phyloP scores from a whole-genome alignment of 2,797 vertebrate genomes.

The Gadopsis marmoratus region DNA sequence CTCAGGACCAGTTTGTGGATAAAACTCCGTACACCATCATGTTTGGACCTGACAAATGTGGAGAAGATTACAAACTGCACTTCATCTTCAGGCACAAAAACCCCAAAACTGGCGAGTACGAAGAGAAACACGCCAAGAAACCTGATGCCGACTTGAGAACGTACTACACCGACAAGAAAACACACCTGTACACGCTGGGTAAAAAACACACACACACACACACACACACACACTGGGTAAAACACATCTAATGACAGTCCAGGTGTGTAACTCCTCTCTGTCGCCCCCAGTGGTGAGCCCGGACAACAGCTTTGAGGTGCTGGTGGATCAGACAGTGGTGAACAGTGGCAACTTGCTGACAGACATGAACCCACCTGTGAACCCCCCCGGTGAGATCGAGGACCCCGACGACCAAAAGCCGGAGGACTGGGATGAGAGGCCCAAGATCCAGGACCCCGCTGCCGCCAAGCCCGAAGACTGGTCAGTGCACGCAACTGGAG shows the following conservation, averaged over 20 bases:
- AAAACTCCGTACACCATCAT: slow-evolving; percentile 99
- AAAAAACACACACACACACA: slow-evolving; percentile 20
- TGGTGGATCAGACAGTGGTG: slow-evolving; percentile 94
- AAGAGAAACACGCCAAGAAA: slow-evolving; percentile 98
- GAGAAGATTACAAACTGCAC: slow-evolving; percentile 98
- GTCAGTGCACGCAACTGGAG: slow-evolving; percentile 74
- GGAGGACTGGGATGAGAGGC: slow-evolving; percentile 98
- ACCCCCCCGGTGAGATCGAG: slow-evolving; percentile 95
- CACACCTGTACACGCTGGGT: slow-evolving; percentile 96
- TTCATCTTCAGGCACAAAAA: slow-evolving; percentile 99
- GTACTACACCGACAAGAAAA: slow-evolving; percentile 98
- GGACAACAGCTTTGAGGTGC: slow-evolving; percentile 95
- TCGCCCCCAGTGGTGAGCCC: slow-evolving; percentile 91
- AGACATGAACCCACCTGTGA: slow-evolving; percentile 94
- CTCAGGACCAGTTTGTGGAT: slow-evolving; percentile 94
- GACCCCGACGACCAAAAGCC: slow-evolving; percentile 96
- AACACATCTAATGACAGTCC: background rate
- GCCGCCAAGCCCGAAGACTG: slow-evolving; percentile 97
- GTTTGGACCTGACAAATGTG: slow-evolving; percentile 99
- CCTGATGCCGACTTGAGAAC: slow-evolving; percentile 93
- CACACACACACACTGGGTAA: background rate
- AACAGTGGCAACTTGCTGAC: slow-evolving; percentile 94
- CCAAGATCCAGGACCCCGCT: slow-evolving; percentile 96
- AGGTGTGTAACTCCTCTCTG: slow-evolving; percentile 15
- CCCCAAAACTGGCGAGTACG: slow-evolving; percentile 92